Evolutionary conservation across 2,113 vertebrate species (phyloP).

Genomic region (Charina bottae): DNA sequence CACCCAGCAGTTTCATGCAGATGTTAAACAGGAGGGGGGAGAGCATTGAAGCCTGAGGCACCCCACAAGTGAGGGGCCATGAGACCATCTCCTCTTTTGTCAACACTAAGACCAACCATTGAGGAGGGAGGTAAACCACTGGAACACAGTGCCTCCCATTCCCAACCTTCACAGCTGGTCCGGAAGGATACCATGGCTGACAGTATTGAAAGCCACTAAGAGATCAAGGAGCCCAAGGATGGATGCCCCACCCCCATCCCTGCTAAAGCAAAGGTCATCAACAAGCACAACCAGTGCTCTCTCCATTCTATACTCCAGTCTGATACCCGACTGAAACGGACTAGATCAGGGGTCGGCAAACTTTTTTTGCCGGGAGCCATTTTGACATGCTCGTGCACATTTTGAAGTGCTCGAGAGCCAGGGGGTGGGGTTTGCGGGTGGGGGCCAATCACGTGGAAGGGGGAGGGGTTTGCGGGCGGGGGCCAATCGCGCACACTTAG

Average conservation of each 20-base stretch:
- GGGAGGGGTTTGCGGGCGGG: too few species aligned
- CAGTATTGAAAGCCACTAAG: neutral
- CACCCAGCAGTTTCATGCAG: too few species aligned
- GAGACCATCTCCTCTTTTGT: neutral
- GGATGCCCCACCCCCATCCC: neutral
- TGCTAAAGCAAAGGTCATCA: neutral
- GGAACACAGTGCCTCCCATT: neutral
- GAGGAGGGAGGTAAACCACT: neutral
- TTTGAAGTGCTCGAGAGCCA: too few species aligned
- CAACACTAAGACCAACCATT: neutral
- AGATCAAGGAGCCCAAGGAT: neutral
- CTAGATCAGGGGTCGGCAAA: too few species aligned
- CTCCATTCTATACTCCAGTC: neutral
- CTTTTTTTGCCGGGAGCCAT: too few species aligned
- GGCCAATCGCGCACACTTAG: too few species aligned
- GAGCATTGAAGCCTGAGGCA: too few species aligned
- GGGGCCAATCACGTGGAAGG: too few species aligned
- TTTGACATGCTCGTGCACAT: too few species aligned
- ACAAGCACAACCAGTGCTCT: neutral
- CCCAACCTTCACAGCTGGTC: neutral
- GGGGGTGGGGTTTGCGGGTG: too few species aligned
- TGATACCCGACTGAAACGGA: neutral
- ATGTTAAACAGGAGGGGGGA: too few species aligned
- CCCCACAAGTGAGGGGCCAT: neutral
- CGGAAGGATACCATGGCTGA: neutral